Base-by-base conservation (phyloP, 2,113 vertebrate species). In the Sprattus sprattus region DNA sequence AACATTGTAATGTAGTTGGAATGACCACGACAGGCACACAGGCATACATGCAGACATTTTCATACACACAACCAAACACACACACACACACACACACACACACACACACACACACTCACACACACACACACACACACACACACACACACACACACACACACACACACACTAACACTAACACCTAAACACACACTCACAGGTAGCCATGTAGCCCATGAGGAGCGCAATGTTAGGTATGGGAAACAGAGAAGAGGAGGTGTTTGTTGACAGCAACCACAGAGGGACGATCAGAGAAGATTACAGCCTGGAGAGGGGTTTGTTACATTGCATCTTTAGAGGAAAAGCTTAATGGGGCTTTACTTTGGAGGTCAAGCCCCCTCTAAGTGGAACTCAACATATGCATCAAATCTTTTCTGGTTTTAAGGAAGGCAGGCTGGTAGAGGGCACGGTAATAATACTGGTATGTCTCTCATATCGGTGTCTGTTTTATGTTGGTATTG, bases 361-460 rank as follows among this genome's bases (percentile, higher is more conserved):
- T 84, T 49, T 86, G 71, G 85, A 89, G 64, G 39, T 87, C 86
- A 80, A 88, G 87, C 52, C 20, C 89, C 82, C 80, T 87, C 81
- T 71, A 88, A 67, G 82, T 71, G 64, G 32, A 82, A 10, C 28
- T 81, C 71, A 82, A 85, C 85, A 90, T 86, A 81, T 89, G 90
- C 83, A 64, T 67, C 60, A 85, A 89, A 88, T 84, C 52, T 82
- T 52, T 81, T 4, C 82, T 75, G 82, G 64, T 75, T 89, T 83
- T 85, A 78, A 45, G 67, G 80, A 84, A 84, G 25, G 75, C 13
- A 28, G 85, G 11, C 20, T 64, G 64, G 84, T 71, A 39, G 80
- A 49, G 25, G 44, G 81, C 67, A 49, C 28, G 25, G 81, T 87
- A 71, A 71, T 85, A 91, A 84, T 75, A 83, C 83, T 46, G 71